These are phyloP conservation scores for Copidosoma aretas DNA, from an alignment of 2,888 invertebrate species.

Conservation along the genomic window DNA sequence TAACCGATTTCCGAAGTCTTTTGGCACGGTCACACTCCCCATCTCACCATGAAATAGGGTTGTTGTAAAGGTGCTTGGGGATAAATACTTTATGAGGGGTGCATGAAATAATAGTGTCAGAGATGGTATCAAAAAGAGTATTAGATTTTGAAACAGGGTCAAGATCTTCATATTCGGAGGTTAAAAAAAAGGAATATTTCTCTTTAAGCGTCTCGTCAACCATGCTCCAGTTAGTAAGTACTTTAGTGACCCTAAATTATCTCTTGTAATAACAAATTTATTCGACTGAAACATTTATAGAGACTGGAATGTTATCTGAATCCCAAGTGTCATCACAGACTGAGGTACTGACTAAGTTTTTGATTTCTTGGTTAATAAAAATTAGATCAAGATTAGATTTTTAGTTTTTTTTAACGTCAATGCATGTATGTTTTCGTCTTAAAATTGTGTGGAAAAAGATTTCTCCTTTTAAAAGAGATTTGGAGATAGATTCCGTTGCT, in stretches of 20 bases:
- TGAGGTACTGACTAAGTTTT: too few relatives aligned
- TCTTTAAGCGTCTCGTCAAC: neutral
- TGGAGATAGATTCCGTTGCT: too few relatives aligned
- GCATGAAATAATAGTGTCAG: neutral
- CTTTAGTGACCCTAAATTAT: neutral
- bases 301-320: too few relatives aligned
- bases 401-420: too few relatives aligned
- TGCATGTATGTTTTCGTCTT: too few relatives aligned
- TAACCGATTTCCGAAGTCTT: neutral
- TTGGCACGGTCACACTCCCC: neutral
- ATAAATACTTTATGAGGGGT: neutral
- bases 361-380: too few relatives aligned
- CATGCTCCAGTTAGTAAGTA: neutral
- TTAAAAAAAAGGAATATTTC: neutral
- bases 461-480: too few relatives aligned
- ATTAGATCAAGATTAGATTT: too few relatives aligned
- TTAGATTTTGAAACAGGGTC: neutral
- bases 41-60: conserved; percentile 14
- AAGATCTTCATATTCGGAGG: neutral
- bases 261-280: too few relatives aligned
- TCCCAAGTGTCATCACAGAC: too few relatives aligned
- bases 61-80: neutral
- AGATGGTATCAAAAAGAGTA: neutral
- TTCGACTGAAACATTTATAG: too few relatives aligned
- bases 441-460: too few relatives aligned